Evolutionary conservation across 2,113 vertebrate genomes (phyloP).

Genomic region (Gymnogyps californianus): DNA sequence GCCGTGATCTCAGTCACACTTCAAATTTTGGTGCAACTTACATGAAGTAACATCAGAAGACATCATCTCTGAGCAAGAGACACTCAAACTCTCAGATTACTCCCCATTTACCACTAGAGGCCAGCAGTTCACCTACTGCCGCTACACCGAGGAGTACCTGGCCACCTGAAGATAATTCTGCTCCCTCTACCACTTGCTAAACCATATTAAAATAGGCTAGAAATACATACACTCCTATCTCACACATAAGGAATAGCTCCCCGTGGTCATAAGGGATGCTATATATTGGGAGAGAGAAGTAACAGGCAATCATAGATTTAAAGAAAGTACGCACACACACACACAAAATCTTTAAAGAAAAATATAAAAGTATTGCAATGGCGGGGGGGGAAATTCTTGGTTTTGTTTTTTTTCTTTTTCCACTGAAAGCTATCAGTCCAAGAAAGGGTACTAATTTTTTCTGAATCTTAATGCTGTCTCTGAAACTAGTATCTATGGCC

Average conservation of each 20-base stretch:
- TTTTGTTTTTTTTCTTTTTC: neutral
- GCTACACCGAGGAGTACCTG: neutral
- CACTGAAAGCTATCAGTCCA: neutral
- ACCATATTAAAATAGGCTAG: neutral
- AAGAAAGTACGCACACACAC: neutral
- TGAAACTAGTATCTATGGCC: neutral
- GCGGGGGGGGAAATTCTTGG: fast-evolving
- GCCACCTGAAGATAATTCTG: neutral
- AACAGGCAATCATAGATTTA: neutral
- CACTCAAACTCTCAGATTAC: neutral
- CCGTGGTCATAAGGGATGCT: neutral
- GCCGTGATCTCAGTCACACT: neutral
- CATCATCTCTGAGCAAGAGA: neutral
- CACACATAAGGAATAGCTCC: neutral
- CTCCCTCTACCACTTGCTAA: neutral
- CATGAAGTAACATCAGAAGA: neutral
- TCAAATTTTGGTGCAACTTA: neutral
- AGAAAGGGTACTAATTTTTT: neutral
- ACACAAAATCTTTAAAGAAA: neutral
- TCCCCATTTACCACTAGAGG: constrained; percentile 23
- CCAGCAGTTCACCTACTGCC: constrained; percentile 11
- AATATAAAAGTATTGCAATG: neutral
- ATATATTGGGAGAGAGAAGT: neutral
- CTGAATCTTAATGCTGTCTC: neutral
- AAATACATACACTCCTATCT: neutral